Percentiles rank a stretch among this genome's conserved stretches.
phyloP scores from a whole-genome alignment of 2,797 vertebrate species.

The Poecilia gillii region DNA sequence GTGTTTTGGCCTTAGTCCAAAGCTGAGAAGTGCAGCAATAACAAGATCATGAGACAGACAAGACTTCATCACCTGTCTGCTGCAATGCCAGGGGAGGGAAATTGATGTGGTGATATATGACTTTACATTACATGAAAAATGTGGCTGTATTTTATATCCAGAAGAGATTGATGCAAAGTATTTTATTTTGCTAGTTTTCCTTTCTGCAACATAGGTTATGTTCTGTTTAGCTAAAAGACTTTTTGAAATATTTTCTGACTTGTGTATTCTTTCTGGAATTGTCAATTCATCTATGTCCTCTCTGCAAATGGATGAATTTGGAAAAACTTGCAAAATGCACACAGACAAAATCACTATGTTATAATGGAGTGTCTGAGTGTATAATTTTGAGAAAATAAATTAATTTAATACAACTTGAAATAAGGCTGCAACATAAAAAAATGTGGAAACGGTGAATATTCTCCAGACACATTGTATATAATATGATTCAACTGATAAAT shows the following conservation, averaged over 20 bases:
- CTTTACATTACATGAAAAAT: slow-evolving; percentile 36
- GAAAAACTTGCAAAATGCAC: too few relatives aligned
- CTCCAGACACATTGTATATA: background rate
- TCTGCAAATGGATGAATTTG: too few relatives aligned
- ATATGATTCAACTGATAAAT: background rate
- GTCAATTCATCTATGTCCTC: too few relatives aligned
- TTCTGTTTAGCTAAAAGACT: background rate
- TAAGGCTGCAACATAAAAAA: background rate
- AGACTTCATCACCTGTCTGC: slow-evolving; percentile 73
- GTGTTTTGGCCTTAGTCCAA: slow-evolving; percentile 78
- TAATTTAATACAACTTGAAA: background rate
- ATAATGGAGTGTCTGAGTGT: background rate
- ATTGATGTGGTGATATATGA: slow-evolving; percentile 64
- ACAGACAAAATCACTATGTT: too few relatives aligned
- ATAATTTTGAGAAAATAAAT: background rate
- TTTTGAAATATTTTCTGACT: background rate
- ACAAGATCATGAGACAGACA: slow-evolving; percentile 73
- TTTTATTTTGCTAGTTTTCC: slow-evolving; percentile 17
- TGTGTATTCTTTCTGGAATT: background rate
- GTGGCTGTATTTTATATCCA: slow-evolving; percentile 28
- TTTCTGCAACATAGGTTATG: background rate
- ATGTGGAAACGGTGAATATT: background rate
- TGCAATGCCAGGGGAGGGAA: slow-evolving; percentile 55
- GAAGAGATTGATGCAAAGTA: slow-evolving; percentile 38
- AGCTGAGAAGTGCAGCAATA: slow-evolving; percentile 62